These are phyloP conservation scores for Phrynocephalus guinanensis DNA, from an alignment of 2,797 vertebrate species.

Conservation along the genomic window DNA sequence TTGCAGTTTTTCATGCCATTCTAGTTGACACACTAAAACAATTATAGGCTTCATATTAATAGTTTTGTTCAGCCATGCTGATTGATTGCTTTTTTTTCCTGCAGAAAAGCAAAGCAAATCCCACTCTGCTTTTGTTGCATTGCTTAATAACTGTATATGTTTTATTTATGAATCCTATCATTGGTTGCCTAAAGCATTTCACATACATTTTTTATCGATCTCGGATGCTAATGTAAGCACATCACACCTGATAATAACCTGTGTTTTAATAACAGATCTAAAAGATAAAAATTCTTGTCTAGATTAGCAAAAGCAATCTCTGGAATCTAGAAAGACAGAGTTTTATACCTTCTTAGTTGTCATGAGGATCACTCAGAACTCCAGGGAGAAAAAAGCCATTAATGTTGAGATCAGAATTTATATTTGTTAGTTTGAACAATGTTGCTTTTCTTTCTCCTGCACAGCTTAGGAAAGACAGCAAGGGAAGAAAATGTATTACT, in stretches of 20 bases:
- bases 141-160: constrained; percentile 41
- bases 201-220: constrained; percentile 36
- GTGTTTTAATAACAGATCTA: constrained; percentile 64
- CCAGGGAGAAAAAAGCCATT: constrained; percentile 42
- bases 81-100: constrained; percentile 53
- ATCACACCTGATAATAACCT: constrained; percentile 61
- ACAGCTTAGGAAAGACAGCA: constrained; percentile 36
- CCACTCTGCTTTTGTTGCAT: constrained; percentile 28
- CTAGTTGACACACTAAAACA: constrained; percentile 58
- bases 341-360: constrained; percentile 30
- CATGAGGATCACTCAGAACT: constrained; percentile 53
- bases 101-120: not conserved
- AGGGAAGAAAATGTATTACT: constrained; percentile 41
- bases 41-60: constrained; percentile 40
- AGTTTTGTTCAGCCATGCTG: constrained; percentile 37
- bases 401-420: constrained; percentile 52
- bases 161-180: constrained; percentile 47
- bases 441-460: constrained; percentile 44
- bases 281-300: constrained; percentile 38
- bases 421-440: constrained; percentile 44
- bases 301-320: constrained; percentile 47
- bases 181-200: constrained; percentile 52
- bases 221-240: constrained; percentile 45
- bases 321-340: constrained; percentile 48
- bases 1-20: constrained; percentile 51